phyloP scores from a whole-genome alignment of 37 sponge, comb jelly and placozoan genomes.

The Ianthella basta region DNA sequence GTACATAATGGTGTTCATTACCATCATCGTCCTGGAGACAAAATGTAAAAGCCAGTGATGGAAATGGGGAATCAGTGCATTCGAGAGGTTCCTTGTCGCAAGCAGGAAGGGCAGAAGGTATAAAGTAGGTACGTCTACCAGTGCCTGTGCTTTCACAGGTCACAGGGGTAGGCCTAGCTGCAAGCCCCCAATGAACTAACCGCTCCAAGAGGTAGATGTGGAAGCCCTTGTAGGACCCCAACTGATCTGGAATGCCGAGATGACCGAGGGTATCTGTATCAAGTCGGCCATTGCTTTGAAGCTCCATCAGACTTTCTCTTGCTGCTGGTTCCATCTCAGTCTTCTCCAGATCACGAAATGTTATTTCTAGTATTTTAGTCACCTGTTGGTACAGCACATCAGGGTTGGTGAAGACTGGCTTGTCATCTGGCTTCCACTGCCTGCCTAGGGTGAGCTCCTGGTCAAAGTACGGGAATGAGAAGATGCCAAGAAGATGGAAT shows the following conservation, averaged over 20 bases:
- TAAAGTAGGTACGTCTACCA: too few species aligned
- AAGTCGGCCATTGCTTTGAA: background rate
- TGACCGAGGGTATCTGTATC: background rate
- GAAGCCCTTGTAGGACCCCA: background rate
- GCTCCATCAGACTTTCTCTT: background rate
- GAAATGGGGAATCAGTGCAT: too few species aligned
- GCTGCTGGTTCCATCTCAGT: too few species aligned
- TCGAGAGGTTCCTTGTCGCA: too few species aligned
- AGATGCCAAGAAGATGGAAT: constrained; percentile 8
- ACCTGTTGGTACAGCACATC: background rate
- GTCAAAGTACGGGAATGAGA: background rate
- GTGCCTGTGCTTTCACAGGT: too few species aligned
- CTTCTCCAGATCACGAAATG: background rate
- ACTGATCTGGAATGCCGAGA: background rate
- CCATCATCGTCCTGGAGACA: too few species aligned
- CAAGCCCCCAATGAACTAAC: background rate
- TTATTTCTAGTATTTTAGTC: background rate
- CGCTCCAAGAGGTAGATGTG: background rate
- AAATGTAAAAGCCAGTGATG: too few species aligned
- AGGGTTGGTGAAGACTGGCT: constrained; percentile 12
- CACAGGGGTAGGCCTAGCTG: background rate
- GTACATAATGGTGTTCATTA: too few species aligned
- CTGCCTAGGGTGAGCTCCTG: background rate
- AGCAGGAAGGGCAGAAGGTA: too few species aligned
- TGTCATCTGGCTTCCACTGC: background rate